A percentile compares a stretch with the other conserved stretches of the same genome.
These are phyloP conservation scores for Dinomys branickii DNA, from an alignment of 2,113 vertebrate genomes.

Conservation along the genomic window DNA sequence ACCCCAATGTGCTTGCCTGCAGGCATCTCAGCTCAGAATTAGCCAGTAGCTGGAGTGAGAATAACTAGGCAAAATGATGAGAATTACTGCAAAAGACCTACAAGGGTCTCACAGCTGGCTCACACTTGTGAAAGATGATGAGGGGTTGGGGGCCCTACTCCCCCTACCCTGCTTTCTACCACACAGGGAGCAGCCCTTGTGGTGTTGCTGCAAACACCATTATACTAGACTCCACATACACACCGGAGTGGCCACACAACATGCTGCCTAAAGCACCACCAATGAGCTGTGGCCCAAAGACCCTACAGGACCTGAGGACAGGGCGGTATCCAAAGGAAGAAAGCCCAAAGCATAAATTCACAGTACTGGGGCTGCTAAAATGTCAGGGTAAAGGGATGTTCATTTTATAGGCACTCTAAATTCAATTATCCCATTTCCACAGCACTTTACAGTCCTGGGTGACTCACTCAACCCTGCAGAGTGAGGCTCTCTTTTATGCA, in stretches of 20 bases:
- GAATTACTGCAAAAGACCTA: not conserved
- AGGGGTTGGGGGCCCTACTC: rapidly evolving
- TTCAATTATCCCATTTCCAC: not conserved
- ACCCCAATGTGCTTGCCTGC: not conserved
- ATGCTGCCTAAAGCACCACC: not conserved
- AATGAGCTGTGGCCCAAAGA: not conserved
- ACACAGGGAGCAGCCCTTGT: rapidly evolving
- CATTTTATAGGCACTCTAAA: not conserved
- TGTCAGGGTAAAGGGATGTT: not conserved
- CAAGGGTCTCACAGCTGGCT: too few relatives aligned
- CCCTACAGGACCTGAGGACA: not conserved
- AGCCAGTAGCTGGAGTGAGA: not conserved
- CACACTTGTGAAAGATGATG: not conserved
- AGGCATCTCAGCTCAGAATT: not conserved
- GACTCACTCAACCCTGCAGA: slow-evolving; percentile 7
- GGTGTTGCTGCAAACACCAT: not conserved
- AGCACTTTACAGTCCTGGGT: not conserved
- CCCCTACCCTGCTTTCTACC: not conserved
- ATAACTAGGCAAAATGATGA: not conserved
- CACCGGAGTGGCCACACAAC: not conserved
- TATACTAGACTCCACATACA: not conserved
- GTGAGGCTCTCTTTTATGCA: not conserved
- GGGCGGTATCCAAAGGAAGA: not conserved
- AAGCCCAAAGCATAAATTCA: not conserved
- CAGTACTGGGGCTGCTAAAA: not conserved